Evolutionary conservation across 2,113 vertebrate species (phyloP), one percentile per base, ranked within the genome.

Genomic region (Bettongia penicillata): DNA sequence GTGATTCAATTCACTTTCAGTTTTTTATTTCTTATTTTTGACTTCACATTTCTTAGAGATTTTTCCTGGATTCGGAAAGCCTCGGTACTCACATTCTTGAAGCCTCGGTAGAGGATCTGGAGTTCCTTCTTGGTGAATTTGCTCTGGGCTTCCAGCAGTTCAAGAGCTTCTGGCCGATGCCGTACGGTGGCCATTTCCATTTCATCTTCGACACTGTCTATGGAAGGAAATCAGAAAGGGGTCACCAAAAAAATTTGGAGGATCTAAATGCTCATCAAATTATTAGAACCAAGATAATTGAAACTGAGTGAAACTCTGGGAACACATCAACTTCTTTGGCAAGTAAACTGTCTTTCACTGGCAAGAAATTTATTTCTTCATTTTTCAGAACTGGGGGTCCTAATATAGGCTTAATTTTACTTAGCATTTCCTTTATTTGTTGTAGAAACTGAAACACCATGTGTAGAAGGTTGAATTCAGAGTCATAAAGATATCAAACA

Each of bases 141-240:
- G 51, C 99, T 99, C 98, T 99, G 99, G 91, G 99, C 99, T 98
- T 99, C 99, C 96, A 99, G 99, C 93, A 99, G 99, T 94, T 99
- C 99, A 95, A 99, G 99, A 92, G 99, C 99, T 98, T 99, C 99
- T 1, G 99, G 99, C 97, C 99, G 99, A 98, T 99, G 99, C 95
- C 99, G 99, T 95, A 99, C 99, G 0, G 99, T 99, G 49, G 99
- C 99, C 97, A 99, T 99, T 98, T 99, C 99, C 97, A 99, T 99
- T 98, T 99, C 99, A 99, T 99, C 99, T 99, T 99, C 99, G 91
- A 99, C 98, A 95, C 99, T 99, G 98, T 99, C 99, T 99, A 99
- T 90, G 98, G 98, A 97, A 97, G 23, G 95, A 97, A 98, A 97
- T 9, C 97, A 94, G 96, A 98, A 89, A 14, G 94, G 95, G n/a